Percentiles rank a stretch among this genome's conserved stretches.
Evolutionary conservation across 2,797 vertebrate genomes (phyloP).

Genomic region (Gymnoscopelus microlampas): DNA sequence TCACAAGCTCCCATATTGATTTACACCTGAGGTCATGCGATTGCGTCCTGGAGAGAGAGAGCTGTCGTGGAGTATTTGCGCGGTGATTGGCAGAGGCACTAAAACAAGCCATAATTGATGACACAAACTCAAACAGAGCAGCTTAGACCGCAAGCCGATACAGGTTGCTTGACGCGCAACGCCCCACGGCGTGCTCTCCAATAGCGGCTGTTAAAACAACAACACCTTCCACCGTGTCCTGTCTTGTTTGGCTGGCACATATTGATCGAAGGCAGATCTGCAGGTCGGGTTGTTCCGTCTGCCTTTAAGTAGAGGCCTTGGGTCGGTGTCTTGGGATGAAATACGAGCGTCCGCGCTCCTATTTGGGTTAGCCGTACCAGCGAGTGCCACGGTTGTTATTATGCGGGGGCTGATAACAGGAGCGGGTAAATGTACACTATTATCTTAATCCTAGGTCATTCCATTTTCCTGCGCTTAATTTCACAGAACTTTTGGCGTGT

Average conservation of each 20-base stretch:
- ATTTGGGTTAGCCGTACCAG: background rate
- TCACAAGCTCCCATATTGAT: conserved; percentile 24
- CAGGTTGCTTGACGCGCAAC: conserved; percentile 26
- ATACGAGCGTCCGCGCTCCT: conserved; percentile 33
- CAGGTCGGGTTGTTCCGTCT: conserved; percentile 44
- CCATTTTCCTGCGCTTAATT: conserved; percentile 28
- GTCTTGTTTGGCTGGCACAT: conserved; percentile 26
- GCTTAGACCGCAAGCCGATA: conserved; percentile 27
- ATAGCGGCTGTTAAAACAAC: conserved; percentile 18
- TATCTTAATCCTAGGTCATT: conserved; percentile 39
- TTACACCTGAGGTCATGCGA: conserved; percentile 8
- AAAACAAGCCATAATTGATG: conserved; percentile 16
- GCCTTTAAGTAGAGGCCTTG: conserved; percentile 42
- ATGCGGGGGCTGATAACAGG: background rate
- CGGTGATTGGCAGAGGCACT: background rate
- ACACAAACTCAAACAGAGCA: conserved; percentile 41
- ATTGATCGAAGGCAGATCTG: conserved; percentile 41
- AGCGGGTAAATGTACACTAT: conserved; percentile 4
- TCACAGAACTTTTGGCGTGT: conserved; percentile 22
- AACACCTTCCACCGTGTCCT: conserved; percentile 34
- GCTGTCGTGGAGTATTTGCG: conserved; percentile 15
- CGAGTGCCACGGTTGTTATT: conserved; percentile 4
- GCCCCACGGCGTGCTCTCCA: conserved; percentile 7
- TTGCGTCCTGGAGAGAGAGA: conserved; percentile 16
- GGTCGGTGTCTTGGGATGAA: conserved; percentile 44